Base-by-base conservation (phyloP, 2,888 invertebrate genomes). In the Caenorhabditis sp. region DNA sequence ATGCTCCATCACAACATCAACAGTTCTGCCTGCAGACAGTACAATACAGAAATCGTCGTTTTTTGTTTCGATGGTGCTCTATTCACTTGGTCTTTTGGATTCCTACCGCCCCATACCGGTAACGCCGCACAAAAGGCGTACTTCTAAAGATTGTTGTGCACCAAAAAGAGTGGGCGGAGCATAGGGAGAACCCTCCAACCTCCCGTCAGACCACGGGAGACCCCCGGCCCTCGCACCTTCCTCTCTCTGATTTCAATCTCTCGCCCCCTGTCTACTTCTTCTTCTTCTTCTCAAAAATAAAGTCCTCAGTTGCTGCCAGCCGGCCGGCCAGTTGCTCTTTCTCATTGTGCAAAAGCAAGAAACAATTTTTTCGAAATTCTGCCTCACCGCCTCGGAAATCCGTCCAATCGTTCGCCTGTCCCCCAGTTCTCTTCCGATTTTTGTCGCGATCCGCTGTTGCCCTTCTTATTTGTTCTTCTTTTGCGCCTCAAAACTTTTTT, bases 391-490 rank as follows among this genome's bases (percentile, higher is more conserved):
- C n/a, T n/a, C n/a, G n/a, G n/a, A n/a, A n/a, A n/a, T n/a, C n/a
- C n/a, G 52, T 37, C 41, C 43, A 39, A 39, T 46, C 17, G 13
- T 27, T 26, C 26, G 43, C 20, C 15, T 26, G 22, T 41, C 32
- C 32, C 17, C 45, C 20, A n/a, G 41, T 41, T 48, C 41, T 41
- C 41, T 26, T 35, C 59, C 41, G 52, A 50, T 41, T 62, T 62
- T 62, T 52, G 63, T 65, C 63, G 35, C 53, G 35, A 11, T 17
- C 22, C 48, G 15, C 13, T n/a, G 22, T 17, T 68, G 66, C 66
- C 50, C 58, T 68, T 68, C 56, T 50, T 68, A 58, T 68, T 68
- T 68, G 66, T 68, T 68, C 66, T 68, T 68, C 66, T 53, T 68
- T 68, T 68, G 58, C 58, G 66, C 66, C 66, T 58, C 56, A 39